Evolutionary conservation across 2,888 invertebrate species (phyloP), one percentile per base, ranked within the genome.

Genomic region (Harpalus rufipes): DNA sequence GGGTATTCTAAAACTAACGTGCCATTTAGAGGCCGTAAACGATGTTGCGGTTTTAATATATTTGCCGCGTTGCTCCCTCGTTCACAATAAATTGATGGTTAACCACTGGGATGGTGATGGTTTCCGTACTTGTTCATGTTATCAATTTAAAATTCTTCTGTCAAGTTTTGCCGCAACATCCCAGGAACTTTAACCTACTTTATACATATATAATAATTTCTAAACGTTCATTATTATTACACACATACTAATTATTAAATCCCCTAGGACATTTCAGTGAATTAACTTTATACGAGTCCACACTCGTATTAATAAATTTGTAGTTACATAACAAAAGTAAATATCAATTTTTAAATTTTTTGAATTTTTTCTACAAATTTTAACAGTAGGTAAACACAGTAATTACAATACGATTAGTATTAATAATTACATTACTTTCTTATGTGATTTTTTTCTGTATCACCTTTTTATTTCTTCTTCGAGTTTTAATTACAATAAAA

Each of bases 1-100:
- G 44, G 56, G 72, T 56, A 72, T 82, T 56, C 82, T 81, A 81
- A 81, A 81, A 81, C 81, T 81, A 81, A 81, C 81, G 81, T 56
- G 25, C 81, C 81, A 81, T 81, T 81, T 81, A 81, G 16, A 80
- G 25, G 18, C 44, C 41, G 81, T 65, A 81, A 81, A 81, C 65
- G 81, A 61, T 65, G 61, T 61, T 44, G 81, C 41, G 65, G 65
- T 81, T 81, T 81, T 81, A 63, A 81, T 81, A 81, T 81, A 68
- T 81, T 81, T 65, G 18, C 81, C 32, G 44, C 44, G 59, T 59
- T 65, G 81, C 61, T 41, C 51, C 63, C 39, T 12, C 74, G 79
- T 51, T 63, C 63, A 39, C 21, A 65, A 81, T 39, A 44, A 81
- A 81, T 81, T 81, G 63, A 81, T 81, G 81, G 81, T 44, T 59